phyloP scores from a whole-genome alignment of 2,888 invertebrate genomes.

The Lasioglossum vierecki region DNA sequence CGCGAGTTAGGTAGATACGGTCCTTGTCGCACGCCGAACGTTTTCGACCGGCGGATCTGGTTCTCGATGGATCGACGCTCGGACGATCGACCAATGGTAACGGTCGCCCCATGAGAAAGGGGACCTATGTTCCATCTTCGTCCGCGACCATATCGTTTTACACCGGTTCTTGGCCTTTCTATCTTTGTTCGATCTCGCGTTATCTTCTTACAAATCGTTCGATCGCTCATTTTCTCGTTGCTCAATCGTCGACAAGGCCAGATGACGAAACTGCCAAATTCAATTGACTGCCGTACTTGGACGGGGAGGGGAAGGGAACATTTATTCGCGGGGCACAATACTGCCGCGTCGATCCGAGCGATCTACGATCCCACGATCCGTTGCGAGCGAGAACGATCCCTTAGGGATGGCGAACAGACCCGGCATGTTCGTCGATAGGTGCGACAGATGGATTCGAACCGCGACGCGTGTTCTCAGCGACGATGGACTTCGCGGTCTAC shows the following conservation, averaged over 20 bases:
- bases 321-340: constrained; percentile 31
- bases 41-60: neutral
- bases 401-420: constrained; percentile 45
- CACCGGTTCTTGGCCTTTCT: constrained; percentile 44
- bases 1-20: constrained; percentile 65
- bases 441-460: constrained; percentile 35
- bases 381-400: constrained; percentile 19
- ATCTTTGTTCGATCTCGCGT: constrained; percentile 48
- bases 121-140: constrained; percentile 48
- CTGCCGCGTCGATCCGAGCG: constrained; percentile 15
- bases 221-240: constrained; percentile 23
- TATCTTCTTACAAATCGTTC: constrained; percentile 19
- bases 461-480: constrained; percentile 70
- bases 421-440: constrained; percentile 52
- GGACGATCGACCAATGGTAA: neutral
- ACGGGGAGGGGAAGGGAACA: constrained; percentile 40
- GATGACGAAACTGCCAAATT: constrained; percentile 63
- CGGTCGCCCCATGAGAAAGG: constrained; percentile 22
- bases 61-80: too few species aligned
- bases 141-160: constrained; percentile 57
- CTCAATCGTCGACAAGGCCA: constrained; percentile 59
- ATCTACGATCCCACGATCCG: neutral
- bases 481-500: constrained; percentile 40
- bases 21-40: constrained; percentile 30
- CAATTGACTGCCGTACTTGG: constrained; percentile 58